These are phyloP conservation scores for Hecatera dysodea DNA, from an alignment of 2,888 invertebrate species.

Conservation along the genomic window DNA sequence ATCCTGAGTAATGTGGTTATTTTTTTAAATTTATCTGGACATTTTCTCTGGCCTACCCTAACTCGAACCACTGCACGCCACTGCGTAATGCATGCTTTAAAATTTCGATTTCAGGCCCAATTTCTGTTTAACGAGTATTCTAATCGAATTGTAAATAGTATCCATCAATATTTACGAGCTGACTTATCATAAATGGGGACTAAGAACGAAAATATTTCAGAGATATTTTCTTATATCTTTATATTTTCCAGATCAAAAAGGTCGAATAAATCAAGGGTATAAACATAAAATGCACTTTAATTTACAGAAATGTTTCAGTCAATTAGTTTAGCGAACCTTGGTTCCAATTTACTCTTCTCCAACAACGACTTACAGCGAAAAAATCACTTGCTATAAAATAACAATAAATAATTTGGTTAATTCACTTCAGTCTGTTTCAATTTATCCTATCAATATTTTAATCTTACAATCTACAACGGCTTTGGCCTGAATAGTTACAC, in stretches of 20 bases:
- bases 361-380: constrained; percentile 17
- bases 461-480: constrained; percentile 47
- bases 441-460: constrained; percentile 54
- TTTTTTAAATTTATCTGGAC: too few relatives aligned
- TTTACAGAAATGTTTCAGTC: constrained; percentile 51
- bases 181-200: not conserved
- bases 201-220: not conserved
- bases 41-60: too few relatives aligned
- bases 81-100: constrained; percentile 63
- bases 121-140: constrained; percentile 2
- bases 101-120: constrained; percentile 11
- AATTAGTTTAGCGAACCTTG: constrained; percentile 34
- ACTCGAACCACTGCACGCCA: too few relatives aligned
- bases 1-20: too few relatives aligned
- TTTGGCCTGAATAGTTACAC: constrained; percentile 50
- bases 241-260: not conserved
- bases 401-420: constrained; percentile 55
- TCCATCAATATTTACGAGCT: too few relatives aligned
- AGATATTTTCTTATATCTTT: too few relatives aligned
- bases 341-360: constrained; percentile 14
- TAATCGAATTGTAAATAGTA: not conserved
- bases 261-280: constrained; percentile 23
- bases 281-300: constrained; percentile 54
- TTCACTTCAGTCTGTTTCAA: constrained; percentile 50
- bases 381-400: constrained; percentile 43